Percentiles rank a stretch among this genome's conserved stretches.
Evolutionary conservation across 37 sponge, comb jelly and placozoan species (phyloP).

Genomic region (Geodia barretti): DNA sequence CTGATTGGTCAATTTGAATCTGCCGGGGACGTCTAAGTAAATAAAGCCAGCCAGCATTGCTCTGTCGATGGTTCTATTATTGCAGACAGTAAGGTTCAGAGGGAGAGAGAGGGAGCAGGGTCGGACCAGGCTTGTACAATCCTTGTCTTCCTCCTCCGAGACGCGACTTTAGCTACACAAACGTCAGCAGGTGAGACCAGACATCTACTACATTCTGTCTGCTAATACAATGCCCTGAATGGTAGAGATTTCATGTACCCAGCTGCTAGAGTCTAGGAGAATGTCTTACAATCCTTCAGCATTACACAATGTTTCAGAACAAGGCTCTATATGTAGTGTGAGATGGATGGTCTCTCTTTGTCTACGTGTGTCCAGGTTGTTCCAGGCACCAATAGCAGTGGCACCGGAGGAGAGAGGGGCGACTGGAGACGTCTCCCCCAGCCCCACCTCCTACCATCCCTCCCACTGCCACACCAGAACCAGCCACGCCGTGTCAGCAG

Average conservation of each 20-base stretch:
- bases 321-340: too few species aligned
- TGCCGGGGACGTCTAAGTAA: background rate
- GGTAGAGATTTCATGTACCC: too few species aligned
- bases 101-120: background rate
- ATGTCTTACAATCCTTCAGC: slow-evolving; percentile 34
- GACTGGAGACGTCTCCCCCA: slow-evolving; percentile 14
- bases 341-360: too few species aligned
- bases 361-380: too few species aligned
- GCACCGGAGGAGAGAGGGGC: background rate
- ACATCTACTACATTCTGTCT: too few species aligned
- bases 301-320: background rate
- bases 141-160: background rate
- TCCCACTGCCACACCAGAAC: background rate
- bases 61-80: background rate
- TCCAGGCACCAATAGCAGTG: slow-evolving; percentile 52
- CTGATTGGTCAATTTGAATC: too few species aligned
- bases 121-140: slow-evolving; percentile 57
- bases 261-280: too few species aligned
- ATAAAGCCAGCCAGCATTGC: background rate
- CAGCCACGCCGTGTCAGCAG: slow-evolving; percentile 30
- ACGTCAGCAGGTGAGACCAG: slow-evolving; percentile 22
- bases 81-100: slow-evolving; percentile 53
- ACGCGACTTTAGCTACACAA: slow-evolving; percentile 27
- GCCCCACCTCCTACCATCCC: slow-evolving; percentile 67
- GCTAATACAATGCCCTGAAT: too few species aligned